Base-by-base conservation (phyloP, 2,888 invertebrate species). In the Metopia argyrocephala region DNA sequence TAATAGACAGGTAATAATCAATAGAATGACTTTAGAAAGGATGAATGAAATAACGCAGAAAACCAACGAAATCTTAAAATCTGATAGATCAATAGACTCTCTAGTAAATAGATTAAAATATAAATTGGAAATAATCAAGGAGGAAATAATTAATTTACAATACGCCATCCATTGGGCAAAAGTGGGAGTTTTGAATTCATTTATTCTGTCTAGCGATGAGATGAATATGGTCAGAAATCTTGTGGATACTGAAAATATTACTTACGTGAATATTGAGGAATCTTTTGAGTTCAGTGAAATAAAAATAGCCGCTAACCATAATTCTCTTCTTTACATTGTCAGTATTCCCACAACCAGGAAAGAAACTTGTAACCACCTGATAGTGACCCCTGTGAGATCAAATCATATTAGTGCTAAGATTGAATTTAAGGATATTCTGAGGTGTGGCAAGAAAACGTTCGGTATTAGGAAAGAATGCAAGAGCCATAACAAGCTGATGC, bases 111-210 rank as follows among this genome's bases (percentile, higher is more conserved):
- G 18, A 48, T 48, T 48, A 48, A 48, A 48, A 48, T n/a, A 48
- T 48, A 48, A 48, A 48, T 48, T 48, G 9, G 46, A 48, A 48
- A 48, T 48, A 31, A 31, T 31, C 31, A 52, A 54, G 27, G 52
- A 82, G 50, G 79, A 84, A 66, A 28, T 84, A 66, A 46, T 73
- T 46, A 83, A 78, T 64, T 65, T 78, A 27, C 12, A 56, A 56
- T 65, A 28, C 12, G 66, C 64, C 18, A 57, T 62, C 48, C 61
- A 78, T 68, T 75, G 70, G 70, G 71, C 78, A n/a, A 75, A 75
- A 48, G n/a, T 71, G n/a, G 62, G 57, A 23, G 65, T 69, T 48
- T 21, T 68, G 15, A 71, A 82, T 31, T 48, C 48, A 48, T 48
- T 48, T n/a, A 48, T 48, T 48, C n/a, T 48, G n/a, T 48, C 48